Evolutionary conservation across 1,140 invertebrate genomes (phyloP), one percentile per base, ranked within the genome.

Genomic region (Aradophagus sp.): DNA sequence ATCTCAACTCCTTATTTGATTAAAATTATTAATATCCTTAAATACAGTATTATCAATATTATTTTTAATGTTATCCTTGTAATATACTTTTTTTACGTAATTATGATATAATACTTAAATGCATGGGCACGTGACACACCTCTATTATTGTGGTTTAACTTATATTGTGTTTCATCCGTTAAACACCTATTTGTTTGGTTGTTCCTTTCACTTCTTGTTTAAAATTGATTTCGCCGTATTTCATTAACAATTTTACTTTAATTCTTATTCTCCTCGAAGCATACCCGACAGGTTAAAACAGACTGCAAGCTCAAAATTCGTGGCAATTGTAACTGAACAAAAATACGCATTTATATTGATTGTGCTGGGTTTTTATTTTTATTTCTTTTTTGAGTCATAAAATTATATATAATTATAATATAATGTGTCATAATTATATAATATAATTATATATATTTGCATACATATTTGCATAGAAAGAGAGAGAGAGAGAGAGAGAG

Each of bases 71-170:
- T 76, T 78, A 79, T 75, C 72, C 72, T 78, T 79, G 73, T 80
- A 80, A 83, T 81, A 82, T 81, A 80, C 74, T 76, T 82, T 69
- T 52, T 76, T 84, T 83, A 83, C 75, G 78, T 80, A 78, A 83
- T 82, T 82, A 82, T 82, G 77, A 79, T 82, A 84, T 81, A 80
- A 83, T 83, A 84, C 73, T 81, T 83, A 79, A 82, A 82, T 80
- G 80, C 76, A 80, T 77, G 79, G 77, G 78, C 77, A 81, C 80
- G 78, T 67, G 67, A 72, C 75, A 73, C 68, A 76, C 61, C 50
- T 68, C 48, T 75, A 65, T 71, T 52, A 73, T 61, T 32, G 19
- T 65, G 45, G 58, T 39, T 62, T 65, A 61, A 65, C 55, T 59
- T 42, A n/a, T n/a, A n/a, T 36, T 48, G 50, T 48, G 50, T 55